phyloP scores from a whole-genome alignment of 2,113 vertebrate genomes.

The Pelvicachromis taeniatus region DNA sequence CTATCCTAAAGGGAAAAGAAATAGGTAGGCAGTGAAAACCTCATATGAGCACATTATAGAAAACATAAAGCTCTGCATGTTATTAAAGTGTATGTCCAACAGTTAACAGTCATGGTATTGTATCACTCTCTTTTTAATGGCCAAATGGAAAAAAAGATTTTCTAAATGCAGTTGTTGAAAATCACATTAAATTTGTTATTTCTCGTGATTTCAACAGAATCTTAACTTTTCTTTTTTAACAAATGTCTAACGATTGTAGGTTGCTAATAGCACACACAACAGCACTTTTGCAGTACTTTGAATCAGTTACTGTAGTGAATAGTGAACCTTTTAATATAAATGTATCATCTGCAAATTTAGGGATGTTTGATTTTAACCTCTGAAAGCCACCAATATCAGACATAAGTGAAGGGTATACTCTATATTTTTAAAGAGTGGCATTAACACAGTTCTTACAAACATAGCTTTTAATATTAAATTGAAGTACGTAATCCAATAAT shows the following conservation, averaged over 20 bases:
- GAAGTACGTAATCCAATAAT: background rate
- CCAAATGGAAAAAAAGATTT: background rate
- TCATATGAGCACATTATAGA: background rate
- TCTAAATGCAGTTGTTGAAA: background rate
- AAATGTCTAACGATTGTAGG: background rate
- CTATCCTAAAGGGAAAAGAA: slow-evolving; percentile 7
- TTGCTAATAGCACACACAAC: background rate
- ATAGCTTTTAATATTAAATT: background rate
- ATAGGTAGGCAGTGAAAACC: background rate
- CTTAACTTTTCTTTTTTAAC: background rate
- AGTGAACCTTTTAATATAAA: background rate
- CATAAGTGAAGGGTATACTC: background rate
- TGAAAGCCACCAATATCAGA: background rate
- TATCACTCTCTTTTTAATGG: background rate
- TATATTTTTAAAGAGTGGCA: background rate
- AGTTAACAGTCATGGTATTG: background rate
- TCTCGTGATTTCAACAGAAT: background rate
- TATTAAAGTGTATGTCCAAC: background rate
- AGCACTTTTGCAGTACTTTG: background rate
- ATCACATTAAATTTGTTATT: background rate
- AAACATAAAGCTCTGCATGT: too few relatives aligned
- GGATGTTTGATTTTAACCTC: background rate
- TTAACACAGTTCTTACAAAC: background rate
- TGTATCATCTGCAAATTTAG: background rate
- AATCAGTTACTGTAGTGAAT: background rate